Percentiles rank a stretch among this genome's conserved stretches.
Evolutionary conservation across 1,140 invertebrate genomes (phyloP).

Genomic region (Drosophila setifemur): DNA sequence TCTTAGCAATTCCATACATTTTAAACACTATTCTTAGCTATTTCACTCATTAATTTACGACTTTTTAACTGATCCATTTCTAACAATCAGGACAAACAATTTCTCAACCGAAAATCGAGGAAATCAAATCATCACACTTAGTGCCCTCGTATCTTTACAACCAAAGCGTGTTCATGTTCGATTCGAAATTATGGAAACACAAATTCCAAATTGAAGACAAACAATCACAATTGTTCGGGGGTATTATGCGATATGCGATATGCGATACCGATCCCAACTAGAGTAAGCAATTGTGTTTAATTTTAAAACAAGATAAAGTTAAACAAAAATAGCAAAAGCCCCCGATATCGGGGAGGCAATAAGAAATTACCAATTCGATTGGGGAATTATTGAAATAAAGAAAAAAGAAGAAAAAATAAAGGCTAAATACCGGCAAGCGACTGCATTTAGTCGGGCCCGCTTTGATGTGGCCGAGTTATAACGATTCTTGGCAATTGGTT

Average conservation of each 20-base stretch:
- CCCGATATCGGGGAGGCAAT: conserved; percentile 27
- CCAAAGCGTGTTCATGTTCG: neutral
- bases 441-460: conserved; percentile 49
- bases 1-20: neutral
- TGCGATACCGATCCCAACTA: conserved; percentile 29
- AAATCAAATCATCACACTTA: conserved; percentile 33
- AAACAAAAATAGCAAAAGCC: conserved; percentile 41
- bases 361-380: conserved; percentile 59
- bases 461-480: conserved; percentile 38
- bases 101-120: neutral
- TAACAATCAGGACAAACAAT: conserved; percentile 14
- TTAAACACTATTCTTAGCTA: neutral
- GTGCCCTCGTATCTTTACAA: conserved; percentile 29
- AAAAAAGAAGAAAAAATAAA: conserved; percentile 11
- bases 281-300: conserved; percentile 61
- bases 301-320: conserved; percentile 71
- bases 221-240: conserved; percentile 38
- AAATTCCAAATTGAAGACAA: conserved; percentile 37
- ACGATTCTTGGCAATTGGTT: conserved; percentile 63
- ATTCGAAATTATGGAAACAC: conserved; percentile 42
- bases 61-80: neutral
- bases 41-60: neutral
- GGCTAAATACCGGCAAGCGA: conserved; percentile 2
- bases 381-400: conserved; percentile 54
- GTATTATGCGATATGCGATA: conserved; percentile 29